These are phyloP conservation scores for Zygogramma bicolorata DNA, from an alignment of 2,888 invertebrate genomes.

Conservation along the genomic window DNA sequence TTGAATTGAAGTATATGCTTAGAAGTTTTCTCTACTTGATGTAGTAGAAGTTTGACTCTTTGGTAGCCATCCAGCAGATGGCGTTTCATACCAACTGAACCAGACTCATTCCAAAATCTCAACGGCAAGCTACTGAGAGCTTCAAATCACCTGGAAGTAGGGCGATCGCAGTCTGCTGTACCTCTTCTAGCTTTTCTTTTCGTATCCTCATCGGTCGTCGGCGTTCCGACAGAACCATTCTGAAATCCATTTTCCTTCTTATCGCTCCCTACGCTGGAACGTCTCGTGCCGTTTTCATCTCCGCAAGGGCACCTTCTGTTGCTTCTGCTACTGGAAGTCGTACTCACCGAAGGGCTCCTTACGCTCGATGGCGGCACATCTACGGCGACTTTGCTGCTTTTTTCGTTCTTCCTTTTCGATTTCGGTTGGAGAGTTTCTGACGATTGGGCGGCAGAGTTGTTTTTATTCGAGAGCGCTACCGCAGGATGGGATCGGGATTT, in stretches of 20 bases:
- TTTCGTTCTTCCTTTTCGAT: neutral
- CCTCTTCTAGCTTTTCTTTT: neutral
- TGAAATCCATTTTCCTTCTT: neutral
- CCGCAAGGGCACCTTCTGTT: neutral
- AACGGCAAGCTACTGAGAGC: too few relatives aligned
- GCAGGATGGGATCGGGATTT: constrained; percentile 29
- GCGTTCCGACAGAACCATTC: neutral
- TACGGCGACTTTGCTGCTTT: neutral
- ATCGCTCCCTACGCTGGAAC: neutral
- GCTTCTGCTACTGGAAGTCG: neutral
- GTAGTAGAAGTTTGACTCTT: too few relatives aligned
- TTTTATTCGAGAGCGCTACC: constrained; percentile 3
- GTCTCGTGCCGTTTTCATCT: neutral
- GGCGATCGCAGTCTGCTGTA: neutral
- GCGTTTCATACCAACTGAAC: too few relatives aligned
- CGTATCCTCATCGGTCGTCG: neutral
- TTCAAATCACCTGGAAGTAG: neutral
- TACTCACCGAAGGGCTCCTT: neutral
- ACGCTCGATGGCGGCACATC: neutral
- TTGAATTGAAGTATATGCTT: too few relatives aligned
- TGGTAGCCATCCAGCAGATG: too few relatives aligned
- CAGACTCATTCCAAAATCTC: too few relatives aligned
- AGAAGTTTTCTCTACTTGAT: too few relatives aligned
- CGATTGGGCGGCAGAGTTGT: neutral
- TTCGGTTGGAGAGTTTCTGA: neutral